Percentiles rank a stretch among this genome's conserved stretches.
phyloP scores from a whole-genome alignment of 1,140 invertebrate species.

The Drepana arcuata region DNA sequence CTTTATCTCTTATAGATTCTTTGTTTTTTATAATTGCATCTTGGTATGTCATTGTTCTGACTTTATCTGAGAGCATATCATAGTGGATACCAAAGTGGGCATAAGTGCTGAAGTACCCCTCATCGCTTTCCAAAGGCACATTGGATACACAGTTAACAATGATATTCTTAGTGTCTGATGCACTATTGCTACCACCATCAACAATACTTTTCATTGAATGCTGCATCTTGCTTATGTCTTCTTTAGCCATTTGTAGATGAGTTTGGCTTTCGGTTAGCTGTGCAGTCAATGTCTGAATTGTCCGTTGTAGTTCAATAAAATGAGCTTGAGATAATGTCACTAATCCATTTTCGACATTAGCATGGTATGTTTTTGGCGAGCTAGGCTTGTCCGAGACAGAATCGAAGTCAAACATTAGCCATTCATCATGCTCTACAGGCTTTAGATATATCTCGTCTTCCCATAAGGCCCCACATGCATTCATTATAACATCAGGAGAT shows the following conservation, averaged over 20 bases:
- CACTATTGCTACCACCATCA: slow-evolving; percentile 33
- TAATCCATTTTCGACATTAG: slow-evolving; percentile 74
- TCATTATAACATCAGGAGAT: slow-evolving; percentile 71
- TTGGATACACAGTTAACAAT: slow-evolving; percentile 61
- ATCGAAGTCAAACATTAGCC: slow-evolving; percentile 83
- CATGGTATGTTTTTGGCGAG: slow-evolving; percentile 62
- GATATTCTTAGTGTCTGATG: slow-evolving; percentile 33
- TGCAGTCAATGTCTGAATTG: slow-evolving; percentile 72
- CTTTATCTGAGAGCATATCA: slow-evolving; percentile 93
- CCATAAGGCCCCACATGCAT: slow-evolving; percentile 74
- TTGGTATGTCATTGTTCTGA: slow-evolving; percentile 93
- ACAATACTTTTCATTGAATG: slow-evolving; percentile 75
- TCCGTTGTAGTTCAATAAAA: slow-evolving; percentile 76
- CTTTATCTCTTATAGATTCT: slow-evolving; percentile 79
- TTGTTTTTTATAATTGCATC: slow-evolving; percentile 93
- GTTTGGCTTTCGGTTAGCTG: slow-evolving; percentile 72
- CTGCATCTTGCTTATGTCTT: slow-evolving; percentile 78
- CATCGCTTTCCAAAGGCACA: slow-evolving; percentile 74
- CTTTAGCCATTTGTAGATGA: slow-evolving; percentile 73
- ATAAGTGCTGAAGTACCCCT: slow-evolving; percentile 95
- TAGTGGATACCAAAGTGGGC: slow-evolving; percentile 98
- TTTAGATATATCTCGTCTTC: slow-evolving; percentile 85
- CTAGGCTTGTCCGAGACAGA: slow-evolving; percentile 40
- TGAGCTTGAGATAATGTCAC: slow-evolving; percentile 76
- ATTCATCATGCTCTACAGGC: slow-evolving; percentile 85